Base-by-base conservation (phyloP, 2,797 vertebrate genomes). In the Crossoptilon crossoptilon region DNA sequence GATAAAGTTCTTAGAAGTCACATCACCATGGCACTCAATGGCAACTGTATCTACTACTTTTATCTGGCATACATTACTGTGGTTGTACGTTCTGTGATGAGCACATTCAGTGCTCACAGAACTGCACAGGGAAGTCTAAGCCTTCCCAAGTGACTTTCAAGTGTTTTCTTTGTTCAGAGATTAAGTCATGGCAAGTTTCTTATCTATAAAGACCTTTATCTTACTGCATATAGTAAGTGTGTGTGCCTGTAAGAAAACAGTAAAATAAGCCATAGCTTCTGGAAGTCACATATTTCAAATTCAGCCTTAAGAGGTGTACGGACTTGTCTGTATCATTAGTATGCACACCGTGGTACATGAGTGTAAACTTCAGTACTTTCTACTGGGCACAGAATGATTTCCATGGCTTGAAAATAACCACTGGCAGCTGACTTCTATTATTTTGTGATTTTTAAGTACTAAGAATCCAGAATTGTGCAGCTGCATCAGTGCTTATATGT, bases 281-380 rank as follows among this genome's bases (percentile, higher is more conserved):
- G 23, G 23, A 63, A 72, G 33, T 53, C 55, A 56, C 5, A 1
- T 64, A 70, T 67, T 78, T 78, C 10, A 4, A 29, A 66, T 26
- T 18, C 24, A 56, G 31, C 29, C 43, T 56, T 49, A 17, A 62
- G 8, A 66, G 18, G 15, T 41, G 15, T 63, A 74, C 31, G 41
- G 46, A 16, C 18, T 62, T 67, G 16, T 16, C 39, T 53, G 11
- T 48, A 71, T 37, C 1, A 72, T n/a, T 48, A 33, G 12, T 9
- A 16, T 4, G 23, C 46, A 26, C 35, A 26, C 29, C 3, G 10
- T 26, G 53, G 9, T 33, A 69, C 14, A 27, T 39, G 6, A 64
- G 77, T 1, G 1, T 21, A 51, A n/a, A 70, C 24, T 66, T 70
- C 0, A 0, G 41, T 41, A 56, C 35, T 16, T n/a, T 23, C 64